A percentile compares a stretch with the other conserved stretches of the same genome.
Conservation (phyloP, 2,113 vertebrate genomes). For the Isichthys henryi region DNA sequence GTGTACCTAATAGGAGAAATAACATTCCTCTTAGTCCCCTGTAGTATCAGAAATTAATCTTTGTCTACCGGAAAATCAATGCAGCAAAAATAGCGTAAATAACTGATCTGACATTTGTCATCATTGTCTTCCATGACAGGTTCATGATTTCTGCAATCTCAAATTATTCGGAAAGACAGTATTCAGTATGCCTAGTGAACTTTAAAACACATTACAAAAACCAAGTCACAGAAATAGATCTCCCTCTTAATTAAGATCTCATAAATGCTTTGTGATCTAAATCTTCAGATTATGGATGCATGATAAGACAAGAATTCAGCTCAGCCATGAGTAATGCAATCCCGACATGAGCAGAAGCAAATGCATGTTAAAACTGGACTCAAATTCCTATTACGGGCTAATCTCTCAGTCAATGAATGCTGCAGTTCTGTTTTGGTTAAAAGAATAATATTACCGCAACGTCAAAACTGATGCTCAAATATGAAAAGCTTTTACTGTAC, state of each 20-base stretch:
- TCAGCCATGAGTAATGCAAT: slow-evolving; percentile 33
- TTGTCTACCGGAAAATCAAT: slow-evolving; percentile 1
- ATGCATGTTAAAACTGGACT: slow-evolving; percentile 36
- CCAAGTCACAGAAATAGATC: not conserved
- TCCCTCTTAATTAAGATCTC: slow-evolving; percentile 27
- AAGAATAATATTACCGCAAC: not conserved
- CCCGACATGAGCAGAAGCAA: slow-evolving; percentile 29
- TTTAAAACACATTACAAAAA: not conserved
- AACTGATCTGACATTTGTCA: slow-evolving; percentile 16
- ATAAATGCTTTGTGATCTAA: slow-evolving; percentile 10
- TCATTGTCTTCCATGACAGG: slow-evolving; percentile 1
- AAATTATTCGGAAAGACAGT: not conserved
- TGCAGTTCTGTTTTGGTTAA: not conserved
- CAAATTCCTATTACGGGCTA: not conserved
- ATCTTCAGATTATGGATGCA: slow-evolving; percentile 27
- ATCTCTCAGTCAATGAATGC: not conserved
- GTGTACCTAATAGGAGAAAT: not conserved
- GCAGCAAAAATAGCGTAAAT: not conserved
- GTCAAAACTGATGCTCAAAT: not conserved
- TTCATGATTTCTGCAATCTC: not conserved
- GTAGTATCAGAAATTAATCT: not conserved
- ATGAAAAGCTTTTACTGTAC: not conserved
- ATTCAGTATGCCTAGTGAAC: slow-evolving; percentile 13
- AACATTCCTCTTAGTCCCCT: not conserved
- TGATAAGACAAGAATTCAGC: slow-evolving; percentile 17